These are phyloP conservation scores for Silurus lanzhouensis DNA, from an alignment of 2,797 vertebrate species.

Conservation along the genomic window DNA sequence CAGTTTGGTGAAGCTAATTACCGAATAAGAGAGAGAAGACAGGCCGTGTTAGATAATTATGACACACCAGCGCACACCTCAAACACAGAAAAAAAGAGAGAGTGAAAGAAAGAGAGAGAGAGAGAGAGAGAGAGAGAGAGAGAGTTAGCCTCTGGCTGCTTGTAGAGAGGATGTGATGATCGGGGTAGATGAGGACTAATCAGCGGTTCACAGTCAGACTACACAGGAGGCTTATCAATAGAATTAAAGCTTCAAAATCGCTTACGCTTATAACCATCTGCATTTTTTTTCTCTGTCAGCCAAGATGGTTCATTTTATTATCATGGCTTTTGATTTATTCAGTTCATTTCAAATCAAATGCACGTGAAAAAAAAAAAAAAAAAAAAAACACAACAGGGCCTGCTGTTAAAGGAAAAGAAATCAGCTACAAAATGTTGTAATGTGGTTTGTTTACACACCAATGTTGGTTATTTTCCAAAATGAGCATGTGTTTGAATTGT, in stretches of 20 bases:
- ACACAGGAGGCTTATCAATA: slow-evolving; percentile 57
- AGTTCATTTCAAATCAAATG: neutral
- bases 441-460: neutral
- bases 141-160: slow-evolving; percentile 74
- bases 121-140: slow-evolving; percentile 52
- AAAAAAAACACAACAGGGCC: neutral
- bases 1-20: slow-evolving; percentile 92
- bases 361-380: no score
- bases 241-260: slow-evolving; percentile 48
- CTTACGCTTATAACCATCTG: neutral
- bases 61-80: slow-evolving; percentile 82
- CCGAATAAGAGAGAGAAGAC: slow-evolving; percentile 90
- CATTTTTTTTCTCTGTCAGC: neutral
- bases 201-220: slow-evolving; percentile 52
- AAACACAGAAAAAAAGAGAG: slow-evolving; percentile 59
- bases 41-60: slow-evolving; percentile 93
- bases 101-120: slow-evolving; percentile 17
- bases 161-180: slow-evolving; percentile 78
- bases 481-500: neutral
- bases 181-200: slow-evolving; percentile 66
- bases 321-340: neutral
- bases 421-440: neutral
- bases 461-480: neutral
- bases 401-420: neutral
- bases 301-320: neutral